These are phyloP conservation scores for Tinea trinotella DNA, from an alignment of 2,888 invertebrate genomes.

Conservation along the genomic window DNA sequence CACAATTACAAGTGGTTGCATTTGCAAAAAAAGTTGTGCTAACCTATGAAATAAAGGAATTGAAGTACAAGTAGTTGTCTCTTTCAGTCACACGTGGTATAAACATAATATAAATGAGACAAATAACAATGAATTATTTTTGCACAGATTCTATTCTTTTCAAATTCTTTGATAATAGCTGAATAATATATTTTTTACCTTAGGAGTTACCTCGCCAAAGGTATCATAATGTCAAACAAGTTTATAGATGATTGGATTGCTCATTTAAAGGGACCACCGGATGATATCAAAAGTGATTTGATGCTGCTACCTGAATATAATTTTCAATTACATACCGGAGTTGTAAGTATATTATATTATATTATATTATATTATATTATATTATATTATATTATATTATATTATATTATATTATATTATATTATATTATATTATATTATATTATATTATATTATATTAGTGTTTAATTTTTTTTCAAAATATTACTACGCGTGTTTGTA, in stretches of 20 bases:
- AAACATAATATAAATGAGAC: no score
- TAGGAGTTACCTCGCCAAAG: neutral
- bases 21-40: no score
- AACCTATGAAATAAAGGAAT: no score
- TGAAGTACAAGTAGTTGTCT: no score
- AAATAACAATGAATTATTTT: no score
- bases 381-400: conserved; percentile 6
- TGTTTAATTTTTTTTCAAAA: no score
- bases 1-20: no score
- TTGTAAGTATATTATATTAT: neutral
- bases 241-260: neutral
- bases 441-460: conserved; percentile 1
- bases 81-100: no score
- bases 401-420: conserved; percentile 6
- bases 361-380: conserved; percentile 5
- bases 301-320: neutral
- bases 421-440: conserved; percentile 6
- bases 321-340: neutral
- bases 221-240: neutral
- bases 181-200: neutral
- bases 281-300: neutral
- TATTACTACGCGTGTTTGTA: no score
- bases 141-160: no score
- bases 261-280: neutral
- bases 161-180: no score